Evolutionary conservation across 2,113 vertebrate species (phyloP).

Genomic region (Dolichotis patagonum): DNA sequence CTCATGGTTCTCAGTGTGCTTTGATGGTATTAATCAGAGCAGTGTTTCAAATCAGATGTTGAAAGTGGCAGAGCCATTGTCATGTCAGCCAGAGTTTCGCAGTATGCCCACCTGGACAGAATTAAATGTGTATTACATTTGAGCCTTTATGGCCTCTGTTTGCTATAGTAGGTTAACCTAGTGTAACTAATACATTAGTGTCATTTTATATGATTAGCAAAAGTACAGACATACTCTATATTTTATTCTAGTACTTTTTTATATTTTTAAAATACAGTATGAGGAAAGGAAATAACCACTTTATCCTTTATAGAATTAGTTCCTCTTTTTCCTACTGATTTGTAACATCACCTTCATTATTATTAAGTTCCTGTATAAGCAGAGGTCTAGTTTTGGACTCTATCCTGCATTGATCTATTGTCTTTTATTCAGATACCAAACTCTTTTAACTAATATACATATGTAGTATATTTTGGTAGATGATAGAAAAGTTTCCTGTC

Average conservation of each 20-base stretch:
- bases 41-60: too few relatives aligned
- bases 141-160: background rate
- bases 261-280: too few relatives aligned
- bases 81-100: background rate
- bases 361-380: too few relatives aligned
- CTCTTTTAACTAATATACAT: background rate
- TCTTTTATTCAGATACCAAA: background rate
- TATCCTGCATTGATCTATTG: background rate
- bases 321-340: too few relatives aligned
- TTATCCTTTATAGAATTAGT: too few relatives aligned
- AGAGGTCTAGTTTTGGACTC: too few relatives aligned
- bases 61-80: background rate
- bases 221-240: too few relatives aligned
- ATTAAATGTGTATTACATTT: background rate
- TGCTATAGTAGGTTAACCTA: background rate
- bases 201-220: background rate
- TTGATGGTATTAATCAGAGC: background rate
- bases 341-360: too few relatives aligned
- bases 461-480: too few relatives aligned
- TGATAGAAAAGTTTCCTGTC: too few relatives aligned
- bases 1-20: background rate
- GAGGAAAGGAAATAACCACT: too few relatives aligned
- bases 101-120: background rate
- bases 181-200: background rate
- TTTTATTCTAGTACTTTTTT: too few relatives aligned